These are phyloP conservation scores for Chironomus riparius DNA, from an alignment of 2,888 invertebrate genomes.

Conservation along the genomic window DNA sequence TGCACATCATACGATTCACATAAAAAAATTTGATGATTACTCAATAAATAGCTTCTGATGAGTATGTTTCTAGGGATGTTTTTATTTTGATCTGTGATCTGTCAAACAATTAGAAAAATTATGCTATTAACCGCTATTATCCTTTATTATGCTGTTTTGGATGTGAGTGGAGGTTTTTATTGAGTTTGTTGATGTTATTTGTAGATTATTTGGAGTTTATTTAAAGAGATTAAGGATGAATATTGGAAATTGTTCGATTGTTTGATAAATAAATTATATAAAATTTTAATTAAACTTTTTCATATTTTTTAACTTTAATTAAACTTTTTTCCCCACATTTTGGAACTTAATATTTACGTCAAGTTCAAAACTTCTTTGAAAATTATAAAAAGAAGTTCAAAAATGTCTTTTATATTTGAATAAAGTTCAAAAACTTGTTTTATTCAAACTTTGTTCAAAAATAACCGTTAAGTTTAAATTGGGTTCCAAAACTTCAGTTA, in stretches of 20 bases:
- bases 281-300: no score
- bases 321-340: no score
- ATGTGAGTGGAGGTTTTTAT: neutral
- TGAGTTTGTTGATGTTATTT: neutral
- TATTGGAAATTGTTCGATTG: neutral
- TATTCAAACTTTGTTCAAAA: no score
- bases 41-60: slow-evolving; percentile 19
- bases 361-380: no score
- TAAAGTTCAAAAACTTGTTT: no score
- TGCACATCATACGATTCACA: slow-evolving; percentile 6
- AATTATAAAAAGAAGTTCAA: no score
- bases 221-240: no score
- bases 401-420: no score
- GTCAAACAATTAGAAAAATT: slow-evolving; percentile 14
- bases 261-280: neutral
- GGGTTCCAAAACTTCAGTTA: neutral
- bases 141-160: no score
- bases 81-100: slow-evolving; percentile 4
- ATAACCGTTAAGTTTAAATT: no score
- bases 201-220: neutral
- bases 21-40: slow-evolving; percentile 20
- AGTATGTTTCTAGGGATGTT: slow-evolving; percentile 7
- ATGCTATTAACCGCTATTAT: neutral
- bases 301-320: no score
- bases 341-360: no score